Conservation (phyloP, 2,888 invertebrate genomes). For the Ectobius pallidus region DNA sequence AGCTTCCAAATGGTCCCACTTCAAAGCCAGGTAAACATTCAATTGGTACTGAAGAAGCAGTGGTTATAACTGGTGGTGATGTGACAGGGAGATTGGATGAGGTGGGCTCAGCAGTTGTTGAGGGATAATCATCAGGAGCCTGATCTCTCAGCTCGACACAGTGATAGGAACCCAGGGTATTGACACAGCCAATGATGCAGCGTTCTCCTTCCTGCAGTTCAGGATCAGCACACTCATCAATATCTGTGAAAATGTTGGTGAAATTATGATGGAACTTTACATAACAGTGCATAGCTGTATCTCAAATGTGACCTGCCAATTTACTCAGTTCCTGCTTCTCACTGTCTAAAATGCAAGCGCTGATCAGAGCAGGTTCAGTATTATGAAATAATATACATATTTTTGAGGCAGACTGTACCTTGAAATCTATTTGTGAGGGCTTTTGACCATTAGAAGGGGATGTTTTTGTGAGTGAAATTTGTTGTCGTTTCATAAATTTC, state of each 20-base stretch:
- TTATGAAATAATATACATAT: too few relatives aligned
- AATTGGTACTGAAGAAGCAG: not conserved
- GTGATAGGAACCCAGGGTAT: constrained; percentile 65
- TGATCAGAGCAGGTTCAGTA: too few relatives aligned
- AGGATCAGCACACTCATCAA: constrained; percentile 61
- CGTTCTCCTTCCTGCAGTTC: constrained; percentile 55
- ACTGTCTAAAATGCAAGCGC: too few relatives aligned
- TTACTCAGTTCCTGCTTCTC: too few relatives aligned
- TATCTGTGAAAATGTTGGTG: constrained; percentile 59
- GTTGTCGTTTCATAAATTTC: too few relatives aligned
- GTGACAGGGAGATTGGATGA: not conserved
- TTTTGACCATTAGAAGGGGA: too few relatives aligned
- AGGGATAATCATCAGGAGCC: constrained; percentile 4
- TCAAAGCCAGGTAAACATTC: constrained; percentile 48
- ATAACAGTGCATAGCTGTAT: too few relatives aligned
- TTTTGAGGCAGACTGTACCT: too few relatives aligned
- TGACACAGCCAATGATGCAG: constrained; percentile 57
- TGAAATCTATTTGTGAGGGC: too few relatives aligned
- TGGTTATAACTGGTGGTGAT: not conserved
- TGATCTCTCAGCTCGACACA: constrained; percentile 53
- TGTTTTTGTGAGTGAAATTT: too few relatives aligned
- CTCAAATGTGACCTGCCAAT: too few relatives aligned
- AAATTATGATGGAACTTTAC: too few relatives aligned
- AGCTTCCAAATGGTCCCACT: constrained; percentile 45
- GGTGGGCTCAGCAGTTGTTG: not conserved